phyloP scores from a whole-genome alignment of 2,888 invertebrate genomes.

The Drosophila robusta region DNA sequence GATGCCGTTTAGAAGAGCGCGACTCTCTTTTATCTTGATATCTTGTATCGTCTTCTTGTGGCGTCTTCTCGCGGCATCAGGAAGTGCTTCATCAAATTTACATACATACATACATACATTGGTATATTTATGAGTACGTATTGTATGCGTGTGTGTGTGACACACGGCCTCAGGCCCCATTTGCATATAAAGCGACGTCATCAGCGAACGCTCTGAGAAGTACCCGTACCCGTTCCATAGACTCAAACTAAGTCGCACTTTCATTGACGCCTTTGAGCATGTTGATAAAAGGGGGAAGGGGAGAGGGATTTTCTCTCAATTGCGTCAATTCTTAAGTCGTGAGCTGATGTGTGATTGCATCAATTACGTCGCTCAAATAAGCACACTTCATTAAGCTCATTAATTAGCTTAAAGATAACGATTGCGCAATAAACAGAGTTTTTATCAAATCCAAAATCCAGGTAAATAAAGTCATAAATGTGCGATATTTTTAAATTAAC shows the following conservation, averaged over 20 bases:
- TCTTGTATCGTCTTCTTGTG: constrained; percentile 29
- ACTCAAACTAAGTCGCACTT: constrained; percentile 56
- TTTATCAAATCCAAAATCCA: background rate
- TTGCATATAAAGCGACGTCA: constrained; percentile 59
- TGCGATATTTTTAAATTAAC: no score
- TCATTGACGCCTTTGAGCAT: constrained; percentile 44
- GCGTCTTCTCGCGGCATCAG: constrained; percentile 62
- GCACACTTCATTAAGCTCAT: constrained; percentile 54
- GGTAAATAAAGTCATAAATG: no score
- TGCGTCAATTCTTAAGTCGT: constrained; percentile 46
- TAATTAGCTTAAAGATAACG: constrained; percentile 31
- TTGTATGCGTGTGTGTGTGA: constrained; percentile 15
- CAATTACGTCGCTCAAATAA: constrained; percentile 70
- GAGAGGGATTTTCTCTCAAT: constrained; percentile 22
- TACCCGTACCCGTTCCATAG: constrained; percentile 27
- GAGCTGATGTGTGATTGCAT: constrained; percentile 42
- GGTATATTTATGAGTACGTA: constrained; percentile 5
- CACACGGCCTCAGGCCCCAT: constrained; percentile 39
- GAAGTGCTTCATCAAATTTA: constrained; percentile 76
- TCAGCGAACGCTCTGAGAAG: constrained; percentile 23
- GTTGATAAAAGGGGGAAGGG: background rate
- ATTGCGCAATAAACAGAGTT: constrained; percentile 29
- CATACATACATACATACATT: constrained; percentile 35
- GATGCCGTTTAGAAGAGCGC: constrained; percentile 50
- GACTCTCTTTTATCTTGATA: constrained; percentile 47